Percentiles rank a stretch among this genome's conserved stretches.
phyloP scores from a whole-genome alignment of 1,140 invertebrate species.

The Ips nitidus region DNA sequence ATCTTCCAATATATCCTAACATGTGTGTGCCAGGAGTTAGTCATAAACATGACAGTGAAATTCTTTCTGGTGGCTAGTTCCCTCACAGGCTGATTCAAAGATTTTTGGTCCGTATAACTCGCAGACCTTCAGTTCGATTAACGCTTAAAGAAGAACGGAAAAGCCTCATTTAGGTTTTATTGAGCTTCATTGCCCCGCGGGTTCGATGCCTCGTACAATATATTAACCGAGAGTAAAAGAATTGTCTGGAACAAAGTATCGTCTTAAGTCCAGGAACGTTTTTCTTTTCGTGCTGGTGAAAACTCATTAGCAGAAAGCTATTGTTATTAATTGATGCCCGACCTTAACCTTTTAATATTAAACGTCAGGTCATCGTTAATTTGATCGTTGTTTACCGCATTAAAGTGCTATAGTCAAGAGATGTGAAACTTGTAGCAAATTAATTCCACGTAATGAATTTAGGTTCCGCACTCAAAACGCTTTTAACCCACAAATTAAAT shows the following conservation, averaged over 20 bases:
- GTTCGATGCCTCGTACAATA: not conserved
- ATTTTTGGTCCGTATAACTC: no score
- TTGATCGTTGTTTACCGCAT: not conserved
- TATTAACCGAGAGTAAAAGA: not conserved
- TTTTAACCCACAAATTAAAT: not conserved
- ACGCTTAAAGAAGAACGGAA: not conserved
- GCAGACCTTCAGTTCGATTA: no score
- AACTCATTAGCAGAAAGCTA: not conserved
- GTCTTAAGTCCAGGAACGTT: not conserved
- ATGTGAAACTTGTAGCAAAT: not conserved
- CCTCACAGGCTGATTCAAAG: no score
- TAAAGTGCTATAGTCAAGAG: not conserved
- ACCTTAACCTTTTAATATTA: not conserved
- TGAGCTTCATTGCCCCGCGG: not conserved
- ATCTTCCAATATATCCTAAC: no score
- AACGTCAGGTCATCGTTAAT: not conserved
- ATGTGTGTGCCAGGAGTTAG: no score
- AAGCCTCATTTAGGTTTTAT: not conserved
- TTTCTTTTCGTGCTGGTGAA: not conserved
- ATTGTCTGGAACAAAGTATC: not conserved
- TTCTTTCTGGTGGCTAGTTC: no score
- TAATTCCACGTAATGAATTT: not conserved
- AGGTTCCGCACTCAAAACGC: not conserved
- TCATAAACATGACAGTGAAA: no score
- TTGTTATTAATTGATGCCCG: not conserved